Evolutionary conservation across 2,888 invertebrate genomes (phyloP).

Genomic region (Oasisia sp.): DNA sequence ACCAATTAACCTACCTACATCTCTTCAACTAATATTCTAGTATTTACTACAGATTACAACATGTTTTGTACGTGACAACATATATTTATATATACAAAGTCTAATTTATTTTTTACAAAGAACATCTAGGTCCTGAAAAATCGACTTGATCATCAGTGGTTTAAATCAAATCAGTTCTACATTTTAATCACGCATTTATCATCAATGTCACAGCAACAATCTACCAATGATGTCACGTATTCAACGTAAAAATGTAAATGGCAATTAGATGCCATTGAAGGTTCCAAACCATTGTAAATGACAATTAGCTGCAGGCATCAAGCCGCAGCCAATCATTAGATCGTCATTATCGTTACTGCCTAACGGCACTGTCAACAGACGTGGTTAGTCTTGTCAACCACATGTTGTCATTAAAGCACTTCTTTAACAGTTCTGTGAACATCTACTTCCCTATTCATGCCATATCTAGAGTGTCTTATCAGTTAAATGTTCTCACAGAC

Average conservation of each 20-base stretch:
- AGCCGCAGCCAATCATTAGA: background rate
- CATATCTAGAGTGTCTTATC: background rate
- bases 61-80: background rate
- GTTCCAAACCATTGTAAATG: background rate
- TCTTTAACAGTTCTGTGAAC: background rate
- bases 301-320: background rate
- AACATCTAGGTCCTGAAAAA: background rate
- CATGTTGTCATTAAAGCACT: background rate
- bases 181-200: background rate
- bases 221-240: background rate
- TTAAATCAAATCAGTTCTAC: background rate
- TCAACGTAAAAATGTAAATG: background rate
- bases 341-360: background rate
- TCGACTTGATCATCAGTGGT: background rate
- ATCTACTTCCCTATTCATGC: background rate
- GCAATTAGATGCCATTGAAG: background rate
- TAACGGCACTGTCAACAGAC: background rate
- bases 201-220: background rate
- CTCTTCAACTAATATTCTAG: background rate
- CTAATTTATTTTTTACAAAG: background rate
- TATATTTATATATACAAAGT: background rate
- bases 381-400: background rate
- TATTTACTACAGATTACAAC: background rate
- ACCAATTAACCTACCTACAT: constrained; percentile 10
- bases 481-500: background rate